A percentile compares a stretch with the other conserved stretches of the same genome.
Evolutionary conservation across 2,797 vertebrate genomes (phyloP).

Genomic region (Lophotriccus pileatus): DNA sequence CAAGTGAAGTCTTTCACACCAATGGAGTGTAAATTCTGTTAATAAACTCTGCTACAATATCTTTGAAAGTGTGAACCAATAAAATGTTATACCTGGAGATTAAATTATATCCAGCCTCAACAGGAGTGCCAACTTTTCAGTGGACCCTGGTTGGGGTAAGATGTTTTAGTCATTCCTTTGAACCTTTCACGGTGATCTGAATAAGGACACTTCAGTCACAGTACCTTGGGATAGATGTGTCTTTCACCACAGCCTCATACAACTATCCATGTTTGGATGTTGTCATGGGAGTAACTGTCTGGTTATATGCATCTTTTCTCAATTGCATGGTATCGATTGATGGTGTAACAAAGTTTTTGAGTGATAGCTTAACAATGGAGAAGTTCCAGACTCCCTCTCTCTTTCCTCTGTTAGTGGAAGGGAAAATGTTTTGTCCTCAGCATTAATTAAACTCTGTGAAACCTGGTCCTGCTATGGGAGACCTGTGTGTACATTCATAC

Average conservation of each 20-base stretch:
- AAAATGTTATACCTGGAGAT: background rate
- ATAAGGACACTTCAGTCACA: background rate
- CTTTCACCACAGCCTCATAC: background rate
- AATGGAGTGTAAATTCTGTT: background rate
- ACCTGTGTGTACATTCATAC: background rate
- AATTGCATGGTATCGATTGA: background rate
- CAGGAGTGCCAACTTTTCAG: background rate
- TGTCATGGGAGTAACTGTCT: slow-evolving; percentile 1
- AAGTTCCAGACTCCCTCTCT: slow-evolving; percentile 7
- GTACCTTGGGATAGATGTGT: background rate
- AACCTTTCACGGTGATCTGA: background rate
- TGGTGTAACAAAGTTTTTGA: slow-evolving; percentile 49
- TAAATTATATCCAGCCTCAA: background rate
- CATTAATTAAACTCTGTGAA: slow-evolving; percentile 11
- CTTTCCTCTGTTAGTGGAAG: background rate
- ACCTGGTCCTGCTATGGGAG: background rate
- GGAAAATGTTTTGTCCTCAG: background rate
- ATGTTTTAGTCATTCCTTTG: background rate
- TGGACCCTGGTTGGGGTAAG: background rate
- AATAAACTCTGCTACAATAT: slow-evolving; percentile 5
- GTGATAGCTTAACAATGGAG: slow-evolving; percentile 36
- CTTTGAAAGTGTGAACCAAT: background rate
- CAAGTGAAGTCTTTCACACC: slow-evolving; percentile 5
- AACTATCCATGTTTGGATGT: background rate
- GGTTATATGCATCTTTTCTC: background rate